Evolutionary conservation across 2,888 invertebrate species (phyloP).

Genomic region (Leptinotarsa rubiginosa): DNA sequence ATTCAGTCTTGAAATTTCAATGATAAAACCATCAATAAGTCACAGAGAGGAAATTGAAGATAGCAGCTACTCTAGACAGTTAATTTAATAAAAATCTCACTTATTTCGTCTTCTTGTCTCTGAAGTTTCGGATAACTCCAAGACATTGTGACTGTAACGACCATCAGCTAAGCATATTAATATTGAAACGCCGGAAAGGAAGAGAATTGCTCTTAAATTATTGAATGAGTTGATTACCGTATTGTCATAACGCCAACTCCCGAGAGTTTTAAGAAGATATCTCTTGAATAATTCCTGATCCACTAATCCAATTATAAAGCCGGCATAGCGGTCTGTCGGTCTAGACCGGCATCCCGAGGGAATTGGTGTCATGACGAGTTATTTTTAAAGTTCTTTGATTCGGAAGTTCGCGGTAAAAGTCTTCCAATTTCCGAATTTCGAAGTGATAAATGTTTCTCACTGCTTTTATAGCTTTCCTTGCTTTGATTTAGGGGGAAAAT

Average conservation of each 20-base stretch:
- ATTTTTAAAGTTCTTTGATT: slow-evolving; percentile 27
- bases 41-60: too few species aligned
- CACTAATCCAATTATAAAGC: slow-evolving; percentile 53
- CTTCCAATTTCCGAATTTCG: slow-evolving; percentile 5
- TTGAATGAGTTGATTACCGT: slow-evolving; percentile 52
- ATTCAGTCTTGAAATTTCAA: too few species aligned
- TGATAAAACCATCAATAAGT: too few species aligned
- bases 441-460: slow-evolving; percentile 10
- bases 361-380: slow-evolving; percentile 22
- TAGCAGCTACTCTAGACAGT: too few species aligned
- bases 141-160: background rate
- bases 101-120: background rate
- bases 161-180: slow-evolving; percentile 7
- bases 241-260: slow-evolving; percentile 51
- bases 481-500: background rate
- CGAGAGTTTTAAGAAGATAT: slow-evolving; percentile 54
- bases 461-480: background rate
- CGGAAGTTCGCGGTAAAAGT: slow-evolving; percentile 9
- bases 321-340: slow-evolving; percentile 13
- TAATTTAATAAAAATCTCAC: background rate
- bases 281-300: slow-evolving; percentile 57
- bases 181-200: background rate
- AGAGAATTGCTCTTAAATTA: slow-evolving; percentile 38
- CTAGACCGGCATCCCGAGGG: slow-evolving; percentile 17
- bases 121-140: background rate